Evolutionary conservation across 2,888 invertebrate genomes (phyloP).

Genomic region (Oxyscelio sp.): DNA sequence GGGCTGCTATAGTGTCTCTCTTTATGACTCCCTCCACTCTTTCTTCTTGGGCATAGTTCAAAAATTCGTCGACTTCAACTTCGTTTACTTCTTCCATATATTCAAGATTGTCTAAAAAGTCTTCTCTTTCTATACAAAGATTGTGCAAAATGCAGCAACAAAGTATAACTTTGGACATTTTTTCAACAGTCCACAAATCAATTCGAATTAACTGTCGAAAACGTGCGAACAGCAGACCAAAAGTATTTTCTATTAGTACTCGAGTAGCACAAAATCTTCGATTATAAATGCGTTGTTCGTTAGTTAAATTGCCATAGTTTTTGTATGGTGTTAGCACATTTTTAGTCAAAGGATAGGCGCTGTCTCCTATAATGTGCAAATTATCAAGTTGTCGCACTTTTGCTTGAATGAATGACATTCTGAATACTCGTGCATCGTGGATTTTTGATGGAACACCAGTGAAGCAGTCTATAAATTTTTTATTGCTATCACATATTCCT

Average conservation of each 20-base stretch:
- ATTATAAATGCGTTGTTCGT: conserved; percentile 10
- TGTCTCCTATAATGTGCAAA: no score
- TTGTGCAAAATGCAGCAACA: conserved; percentile 10
- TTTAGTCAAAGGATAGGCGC: background rate
- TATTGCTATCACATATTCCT: background rate
- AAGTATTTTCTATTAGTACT: conserved; percentile 11
- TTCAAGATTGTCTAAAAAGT: background rate
- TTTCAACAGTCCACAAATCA: conserved; percentile 17
- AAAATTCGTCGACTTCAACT: no score
- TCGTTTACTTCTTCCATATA: no score
- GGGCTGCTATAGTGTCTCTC: background rate
- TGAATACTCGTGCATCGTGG: no score
- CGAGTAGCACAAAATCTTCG: background rate
- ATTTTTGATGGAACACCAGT: no score
- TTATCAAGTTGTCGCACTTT: no score
- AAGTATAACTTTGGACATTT: conserved; percentile 8
- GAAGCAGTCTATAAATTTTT: no score
- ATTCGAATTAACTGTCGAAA: conserved; percentile 14
- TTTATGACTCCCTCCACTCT: background rate
- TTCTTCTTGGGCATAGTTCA: no score
- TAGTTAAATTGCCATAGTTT: conserved; percentile 10
- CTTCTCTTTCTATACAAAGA: conserved; percentile 5
- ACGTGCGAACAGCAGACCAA: background rate
- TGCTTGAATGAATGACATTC: no score
- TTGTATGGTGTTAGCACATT: conserved; percentile 1